Evolutionary conservation across 2,888 invertebrate genomes (phyloP).

Genomic region (Chrysolina americana): DNA sequence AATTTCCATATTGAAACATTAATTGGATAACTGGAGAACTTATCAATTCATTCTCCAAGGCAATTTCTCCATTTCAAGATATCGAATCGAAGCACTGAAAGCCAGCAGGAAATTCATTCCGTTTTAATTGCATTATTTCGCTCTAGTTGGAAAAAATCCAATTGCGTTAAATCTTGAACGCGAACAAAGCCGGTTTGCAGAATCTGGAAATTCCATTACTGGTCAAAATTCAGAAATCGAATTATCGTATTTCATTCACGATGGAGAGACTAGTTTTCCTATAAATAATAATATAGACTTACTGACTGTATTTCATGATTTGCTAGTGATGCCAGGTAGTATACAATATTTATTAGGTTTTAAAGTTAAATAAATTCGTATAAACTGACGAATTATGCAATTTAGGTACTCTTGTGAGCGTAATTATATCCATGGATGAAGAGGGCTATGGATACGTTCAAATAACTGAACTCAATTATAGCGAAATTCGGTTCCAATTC

Average conservation of each 20-base stretch:
- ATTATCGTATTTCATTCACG: background rate
- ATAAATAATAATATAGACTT: no score
- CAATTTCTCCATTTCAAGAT: background rate
- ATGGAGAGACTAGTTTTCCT: no score
- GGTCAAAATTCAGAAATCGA: background rate
- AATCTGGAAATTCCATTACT: background rate
- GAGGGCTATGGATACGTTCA: no score
- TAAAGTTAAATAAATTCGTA: no score
- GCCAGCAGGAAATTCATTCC: background rate
- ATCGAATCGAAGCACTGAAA: background rate
- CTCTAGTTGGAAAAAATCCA: background rate
- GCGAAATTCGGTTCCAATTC: background rate
- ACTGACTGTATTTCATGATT: no score
- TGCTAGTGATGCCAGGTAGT: no score
- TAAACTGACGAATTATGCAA: background rate
- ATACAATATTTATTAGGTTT: no score
- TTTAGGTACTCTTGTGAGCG: no score
- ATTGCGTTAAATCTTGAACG: background rate
- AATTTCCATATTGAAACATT: no score
- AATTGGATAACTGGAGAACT: background rate
- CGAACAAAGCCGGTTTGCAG: background rate
- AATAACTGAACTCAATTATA: background rate
- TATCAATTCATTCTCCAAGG: background rate
- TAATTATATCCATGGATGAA: no score
- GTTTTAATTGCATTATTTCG: background rate